Evolutionary conservation across 2,113 vertebrate species (phyloP), one percentile per base, ranked within the genome.

Genomic region (Tamias sibiricus): DNA sequence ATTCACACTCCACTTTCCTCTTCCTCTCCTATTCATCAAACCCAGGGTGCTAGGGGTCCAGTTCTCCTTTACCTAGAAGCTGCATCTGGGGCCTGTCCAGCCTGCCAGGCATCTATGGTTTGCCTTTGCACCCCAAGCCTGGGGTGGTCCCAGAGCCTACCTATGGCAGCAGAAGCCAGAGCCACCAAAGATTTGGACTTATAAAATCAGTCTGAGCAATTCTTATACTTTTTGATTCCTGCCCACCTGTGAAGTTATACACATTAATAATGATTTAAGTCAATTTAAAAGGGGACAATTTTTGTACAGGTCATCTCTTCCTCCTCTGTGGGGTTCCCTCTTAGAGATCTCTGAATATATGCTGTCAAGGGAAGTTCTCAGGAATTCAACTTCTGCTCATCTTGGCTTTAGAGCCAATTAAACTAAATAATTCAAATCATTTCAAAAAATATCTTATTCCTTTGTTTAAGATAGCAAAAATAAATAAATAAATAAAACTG

Each of bases 401-500:
- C 0, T 87, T 96, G 79, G 0, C 13, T 72, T 85, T 49, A 16
- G 26, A 97, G 89, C 92, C 98, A 87, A 94, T 97, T 95, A 98
- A 95, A 91, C 37, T 84, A 76, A 93, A 77, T 95, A 92, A 92
- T 77, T 89, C 82, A 69, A 64, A 84, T 83, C 44, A 3, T 92
- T 93, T 74, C 85, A 94, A 49, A 75, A 74, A 72, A 59, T 79
- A 40, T 13, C 71, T 68, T 89, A 14, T 72, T 94, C 81, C 6
- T 96, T 95, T 93, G 57, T 68, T 52, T 94, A 81, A 87, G 87
- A 82, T 49, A 59, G 77, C 59, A 91, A 87, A 30, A 77, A 81
- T n/a, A n/a, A n/a, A n/a, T n/a, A n/a, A n/a, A n/a, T n/a, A 88
- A 92, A 94, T 80, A 93, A 89, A 93, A 95, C 74, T 64, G 76